Base-by-base conservation (phyloP, 2,113 vertebrate species). In the Ptilorrhoa leucosticta region DNA sequence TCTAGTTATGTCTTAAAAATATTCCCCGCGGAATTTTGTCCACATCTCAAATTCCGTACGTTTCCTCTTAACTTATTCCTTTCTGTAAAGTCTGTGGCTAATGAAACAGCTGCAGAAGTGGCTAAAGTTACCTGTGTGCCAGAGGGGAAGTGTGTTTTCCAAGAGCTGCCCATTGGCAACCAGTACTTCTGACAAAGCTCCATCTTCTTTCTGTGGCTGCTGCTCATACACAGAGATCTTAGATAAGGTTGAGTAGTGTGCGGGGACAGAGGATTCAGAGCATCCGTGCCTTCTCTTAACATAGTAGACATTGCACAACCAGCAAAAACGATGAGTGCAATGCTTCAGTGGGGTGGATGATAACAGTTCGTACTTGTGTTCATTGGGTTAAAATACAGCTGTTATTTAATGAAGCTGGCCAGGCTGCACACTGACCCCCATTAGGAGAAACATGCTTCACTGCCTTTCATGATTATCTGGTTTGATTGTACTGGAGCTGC, bases 401-500 rank as follows among this genome's bases (percentile, higher is more conserved):
- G 78, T 76, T 81, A 53, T 15, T 33, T 92, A 89, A 93, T 75
- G 88, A 90, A 86, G 60, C 71, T 92, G 90, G 28, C 83, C 76
- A 89, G 64, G 18, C 80, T 90, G 88, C 51, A 68, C 44, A 37
- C 51, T 84, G 93, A 83, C 85, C 83, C 2, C 14, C 47, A n/a
- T 92, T 78, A 77, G 80, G 68, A 81, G 76, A 37, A 81, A 31
- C 85, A 78, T 37, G 87, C 82, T 94, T 90, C 79, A 0, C 54
- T 93, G 90, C 75, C 39, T 90, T 83, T 86, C 40, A 5, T 73
- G 58, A 63, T 83, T 48, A 78, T 93, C 92, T 86, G 82, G 95
- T 94, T 80, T 90, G 64, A 95, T 96, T 88, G 79, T 83, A 42
- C 83, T 71, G 66, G 64, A 94, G 80, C 57, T 87, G 35, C 80